phyloP scores from a whole-genome alignment of 2,888 invertebrate genomes.

The Philopedon plagiatum region DNA sequence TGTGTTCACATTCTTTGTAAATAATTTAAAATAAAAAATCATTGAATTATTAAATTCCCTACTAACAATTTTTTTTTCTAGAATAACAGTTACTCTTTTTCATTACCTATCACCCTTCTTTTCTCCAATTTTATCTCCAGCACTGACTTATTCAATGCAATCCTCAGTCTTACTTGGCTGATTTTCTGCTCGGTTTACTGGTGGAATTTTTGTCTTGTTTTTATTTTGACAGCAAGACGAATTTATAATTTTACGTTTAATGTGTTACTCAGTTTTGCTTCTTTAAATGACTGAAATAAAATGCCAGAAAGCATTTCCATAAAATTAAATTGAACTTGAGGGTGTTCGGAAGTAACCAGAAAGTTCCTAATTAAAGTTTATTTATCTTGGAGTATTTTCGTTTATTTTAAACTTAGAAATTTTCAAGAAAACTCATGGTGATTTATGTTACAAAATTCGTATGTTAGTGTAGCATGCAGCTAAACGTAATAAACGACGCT shows the following conservation, averaged over 20 bases:
- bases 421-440: background rate
- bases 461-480: too few species aligned
- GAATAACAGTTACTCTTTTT: too few species aligned
- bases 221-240: slow-evolving; percentile 60
- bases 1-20: too few species aligned
- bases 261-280: slow-evolving; percentile 23
- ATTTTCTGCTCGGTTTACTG: slow-evolving; percentile 65
- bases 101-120: background rate
- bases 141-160: background rate
- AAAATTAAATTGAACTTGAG: slow-evolving; percentile 20
- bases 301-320: slow-evolving; percentile 19
- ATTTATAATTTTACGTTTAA: slow-evolving; percentile 53
- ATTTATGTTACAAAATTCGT: background rate
- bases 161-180: slow-evolving; percentile 53
- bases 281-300: slow-evolving; percentile 20
- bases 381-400: slow-evolving; percentile 5
- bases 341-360: background rate
- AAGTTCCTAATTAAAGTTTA: slow-evolving; percentile 14
- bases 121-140: background rate
- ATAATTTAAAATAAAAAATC: too few species aligned
- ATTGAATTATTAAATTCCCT: too few species aligned
- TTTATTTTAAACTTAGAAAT: background rate
- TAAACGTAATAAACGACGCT: too few species aligned
- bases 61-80: too few species aligned
- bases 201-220: slow-evolving; percentile 56